A percentile compares a stretch with the other conserved stretches of the same genome.
These are phyloP conservation scores for Drosophila atripex DNA, from an alignment of 2,888 invertebrate species.

Conservation along the genomic window DNA sequence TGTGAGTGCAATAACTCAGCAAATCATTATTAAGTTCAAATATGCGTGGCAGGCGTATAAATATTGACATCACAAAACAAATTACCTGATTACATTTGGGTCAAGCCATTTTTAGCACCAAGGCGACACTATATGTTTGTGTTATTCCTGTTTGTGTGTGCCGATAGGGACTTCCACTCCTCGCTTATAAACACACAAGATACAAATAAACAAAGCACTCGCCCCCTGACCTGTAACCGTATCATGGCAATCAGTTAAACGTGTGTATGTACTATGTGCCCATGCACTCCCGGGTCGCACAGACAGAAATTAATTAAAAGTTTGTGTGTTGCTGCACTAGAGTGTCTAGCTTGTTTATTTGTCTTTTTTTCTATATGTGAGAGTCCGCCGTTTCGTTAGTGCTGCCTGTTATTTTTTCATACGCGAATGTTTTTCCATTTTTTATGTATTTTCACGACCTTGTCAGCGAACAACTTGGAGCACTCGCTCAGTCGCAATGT, in stretches of 20 bases:
- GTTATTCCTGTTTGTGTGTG: slow-evolving; percentile 47
- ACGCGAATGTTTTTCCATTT: slow-evolving; percentile 37
- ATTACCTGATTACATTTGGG: slow-evolving; percentile 77
- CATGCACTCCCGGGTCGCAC: slow-evolving; percentile 34
- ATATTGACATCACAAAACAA: slow-evolving; percentile 70
- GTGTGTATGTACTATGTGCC: neutral
- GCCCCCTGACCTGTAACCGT: slow-evolving; percentile 7
- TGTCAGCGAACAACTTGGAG: slow-evolving; percentile 76
- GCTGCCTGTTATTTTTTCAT: slow-evolving; percentile 21
- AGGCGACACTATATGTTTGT: slow-evolving; percentile 52
- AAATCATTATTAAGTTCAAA: slow-evolving; percentile 73
- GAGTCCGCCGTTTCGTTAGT: slow-evolving; percentile 29
- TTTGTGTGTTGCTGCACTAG: slow-evolving; percentile 59
- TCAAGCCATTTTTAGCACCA: slow-evolving; percentile 66
- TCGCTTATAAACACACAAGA: neutral
- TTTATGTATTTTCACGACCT: slow-evolving; percentile 57
- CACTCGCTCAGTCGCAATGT: slow-evolving; percentile 73
- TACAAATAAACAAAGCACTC: slow-evolving; percentile 13
- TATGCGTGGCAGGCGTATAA: slow-evolving; percentile 49
- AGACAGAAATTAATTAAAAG: slow-evolving; percentile 75
- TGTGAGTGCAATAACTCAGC: slow-evolving; percentile 55
- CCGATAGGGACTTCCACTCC: slow-evolving; percentile 6
- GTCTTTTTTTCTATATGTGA: slow-evolving; percentile 21
- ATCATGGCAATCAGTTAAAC: slow-evolving; percentile 30
- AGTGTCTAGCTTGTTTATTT: slow-evolving; percentile 57